Evolutionary conservation across 1,140 invertebrate genomes (phyloP), one percentile per base, ranked within the genome.

Genomic region (Trigoniulus corallinus): DNA sequence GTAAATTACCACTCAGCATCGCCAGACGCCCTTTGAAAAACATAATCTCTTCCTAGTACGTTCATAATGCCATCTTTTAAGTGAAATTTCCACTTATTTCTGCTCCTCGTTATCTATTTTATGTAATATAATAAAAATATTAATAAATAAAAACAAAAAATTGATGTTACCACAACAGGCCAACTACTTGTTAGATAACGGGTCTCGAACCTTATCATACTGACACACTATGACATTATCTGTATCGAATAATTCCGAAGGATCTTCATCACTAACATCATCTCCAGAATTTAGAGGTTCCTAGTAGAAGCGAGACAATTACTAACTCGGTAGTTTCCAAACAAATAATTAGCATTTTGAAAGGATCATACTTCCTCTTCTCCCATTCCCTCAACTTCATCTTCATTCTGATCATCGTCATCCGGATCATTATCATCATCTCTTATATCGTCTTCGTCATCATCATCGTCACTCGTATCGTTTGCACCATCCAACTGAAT

Each of bases 41-140:
- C 89, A 74, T 83, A 98, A 71, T 98, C 95, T 70, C 91, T 93
- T 18, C 94, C 93, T 60, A 83, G 82, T 57, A 99, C 77, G 73
- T 96, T 97, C 95, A 98, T 98, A 53, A 99, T 98, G 43, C 95
- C 95, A 73, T 98, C 94, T 74, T 98, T 99, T 48, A 99, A 73
- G 70, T 94, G 89, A 67, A 98, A 98, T 72, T 98, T 98, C 95
- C 95, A 99, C 67, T 94, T 94, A 64, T 95, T 96, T 61, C 94
- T 80, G 63, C 85, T 94, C 64, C 95, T 78, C 54, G 89, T 93
- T 52, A 98, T 96, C 84, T 91, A 62, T n/a, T n/a, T n/a, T n/a
- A n/a, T n/a, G n/a, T n/a, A n/a, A n/a, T n/a, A n/a, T n/a, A 25
- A 40, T 29, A 50, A 44, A 26, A 46, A 44, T 29, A 10, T 51